Conservation (phyloP, 2,797 vertebrate genomes). For the Alcedo atthis region DNA sequence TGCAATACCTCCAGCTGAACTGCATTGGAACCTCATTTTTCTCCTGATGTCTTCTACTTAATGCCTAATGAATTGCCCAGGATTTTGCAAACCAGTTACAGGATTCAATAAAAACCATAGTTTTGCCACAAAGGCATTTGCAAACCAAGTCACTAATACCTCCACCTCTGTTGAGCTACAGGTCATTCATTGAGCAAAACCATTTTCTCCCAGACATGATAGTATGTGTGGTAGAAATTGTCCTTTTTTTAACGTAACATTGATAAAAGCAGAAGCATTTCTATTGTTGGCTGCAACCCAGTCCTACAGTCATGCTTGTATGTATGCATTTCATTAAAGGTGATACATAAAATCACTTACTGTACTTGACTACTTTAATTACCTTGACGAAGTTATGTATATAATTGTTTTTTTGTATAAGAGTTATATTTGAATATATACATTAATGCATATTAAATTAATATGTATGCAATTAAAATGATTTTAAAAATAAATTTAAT, state of each 20-base stretch:
- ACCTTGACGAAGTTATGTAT: constrained; percentile 11
- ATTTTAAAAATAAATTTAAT: constrained; percentile 12
- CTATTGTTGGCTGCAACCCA: constrained; percentile 8
- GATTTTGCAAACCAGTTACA: constrained; percentile 4
- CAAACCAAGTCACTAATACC: background rate
- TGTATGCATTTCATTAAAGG: constrained; percentile 21
- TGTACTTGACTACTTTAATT: constrained; percentile 31
- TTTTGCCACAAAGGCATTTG: constrained; percentile 5
- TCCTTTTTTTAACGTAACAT: background rate
- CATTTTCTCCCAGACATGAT: background rate
- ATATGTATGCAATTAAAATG: constrained; percentile 3
- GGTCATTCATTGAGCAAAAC: background rate
- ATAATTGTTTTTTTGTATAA: background rate
- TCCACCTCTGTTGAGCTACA: background rate
- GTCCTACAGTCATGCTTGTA: background rate
- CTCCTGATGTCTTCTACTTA: background rate
- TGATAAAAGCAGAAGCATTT: constrained; percentile 22
- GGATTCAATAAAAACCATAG: background rate
- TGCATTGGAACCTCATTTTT: background rate
- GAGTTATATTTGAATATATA: background rate
- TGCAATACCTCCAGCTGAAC: background rate
- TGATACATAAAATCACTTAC: constrained; percentile 42
- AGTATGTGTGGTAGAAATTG: background rate
- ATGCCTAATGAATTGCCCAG: background rate
- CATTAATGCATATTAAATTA: background rate